Percentiles rank a stretch among this genome's conserved stretches.
Evolutionary conservation across 2,888 invertebrate species (phyloP).

Genomic region (Galeopsomyia nigrocyanea): DNA sequence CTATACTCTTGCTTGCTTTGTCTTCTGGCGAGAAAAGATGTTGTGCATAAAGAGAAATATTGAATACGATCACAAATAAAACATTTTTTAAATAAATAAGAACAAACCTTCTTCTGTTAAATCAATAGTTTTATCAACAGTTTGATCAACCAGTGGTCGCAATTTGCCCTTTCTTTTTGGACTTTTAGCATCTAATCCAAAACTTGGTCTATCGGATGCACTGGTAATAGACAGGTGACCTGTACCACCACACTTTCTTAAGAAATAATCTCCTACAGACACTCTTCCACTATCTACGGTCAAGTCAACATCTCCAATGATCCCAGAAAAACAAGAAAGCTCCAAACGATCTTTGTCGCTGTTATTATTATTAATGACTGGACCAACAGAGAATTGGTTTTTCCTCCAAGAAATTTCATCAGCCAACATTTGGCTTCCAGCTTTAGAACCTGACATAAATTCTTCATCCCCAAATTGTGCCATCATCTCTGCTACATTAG

Average conservation of each 20-base stretch:
- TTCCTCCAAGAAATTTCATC: conserved; percentile 69
- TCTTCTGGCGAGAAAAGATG: conserved; percentile 42
- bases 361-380: conserved; percentile 28
- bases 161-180: conserved; percentile 54
- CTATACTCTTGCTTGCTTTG: conserved; percentile 43
- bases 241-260: conserved; percentile 66
- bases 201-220: conserved; percentile 55
- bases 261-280: conserved; percentile 70
- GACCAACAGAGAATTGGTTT: conserved; percentile 54
- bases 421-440: conserved; percentile 64
- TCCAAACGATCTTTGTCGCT: conserved; percentile 59
- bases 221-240: conserved; percentile 57
- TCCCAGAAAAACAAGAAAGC: conserved; percentile 64
- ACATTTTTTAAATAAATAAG: background rate
- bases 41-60: conserved; percentile 14
- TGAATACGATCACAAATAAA: background rate
- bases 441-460: conserved; percentile 64
- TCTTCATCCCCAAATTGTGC: conserved; percentile 61
- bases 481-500: conserved; percentile 60
- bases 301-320: conserved; percentile 62
- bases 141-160: conserved; percentile 58
- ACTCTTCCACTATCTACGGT: conserved; percentile 61
- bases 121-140: conserved; percentile 33
- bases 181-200: conserved; percentile 57
- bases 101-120: conserved; percentile 55